Base-by-base conservation (phyloP, 2,797 vertebrate genomes). In the Oryzias dopingdopingensis region DNA sequence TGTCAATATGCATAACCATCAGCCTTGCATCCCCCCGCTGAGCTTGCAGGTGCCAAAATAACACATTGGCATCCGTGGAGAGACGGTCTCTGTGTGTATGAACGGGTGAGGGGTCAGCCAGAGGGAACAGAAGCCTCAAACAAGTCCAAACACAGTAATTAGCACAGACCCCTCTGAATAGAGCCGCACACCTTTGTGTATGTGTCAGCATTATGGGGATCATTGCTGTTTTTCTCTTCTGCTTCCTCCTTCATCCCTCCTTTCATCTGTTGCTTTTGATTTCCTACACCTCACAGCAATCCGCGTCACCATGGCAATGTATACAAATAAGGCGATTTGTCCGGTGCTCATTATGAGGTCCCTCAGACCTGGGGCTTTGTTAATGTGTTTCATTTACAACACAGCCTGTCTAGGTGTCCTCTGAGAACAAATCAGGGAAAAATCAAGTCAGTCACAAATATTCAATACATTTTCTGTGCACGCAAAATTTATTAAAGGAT, bases 1-100 rank as follows among this genome's bases (percentile, higher is more conserved):
- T 84, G 82, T 80, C 85, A 76, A 80, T 83, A 82, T 50, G 14
- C n/a, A 26, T 85, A 75, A 85, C 47, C 67, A 70, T 82, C 81
- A 82, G 52, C 26, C 40, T 14, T 49, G 56, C 77, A 73, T 72
- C 51, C 0, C 77, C 32, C 79, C 44, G 61, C 76, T 72, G 77
- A 37, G 77, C 58, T 64, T 24, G 59, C 62, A 1, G 69, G 42
- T 15, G 70, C 68, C 45, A 74, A 66, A 81, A 67, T 72, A 81
- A 82, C 72, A 68, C 66, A 55, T 4, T 32, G 52, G 23, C 32
- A 65, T 77, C 70, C 48, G 67, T 17, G 20, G 77, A 62, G 74
- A 44, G 59, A 42, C 45, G 61, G 42, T 45, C 32, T 42, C 17
- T 60, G 52, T 43, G 62, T 26, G 62, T 18, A 52, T 23, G 49